Percentiles rank a stretch among this genome's conserved stretches.
These are phyloP conservation scores for Scatophagus argus DNA, from an alignment of 2,113 vertebrate species.

Conservation along the genomic window DNA sequence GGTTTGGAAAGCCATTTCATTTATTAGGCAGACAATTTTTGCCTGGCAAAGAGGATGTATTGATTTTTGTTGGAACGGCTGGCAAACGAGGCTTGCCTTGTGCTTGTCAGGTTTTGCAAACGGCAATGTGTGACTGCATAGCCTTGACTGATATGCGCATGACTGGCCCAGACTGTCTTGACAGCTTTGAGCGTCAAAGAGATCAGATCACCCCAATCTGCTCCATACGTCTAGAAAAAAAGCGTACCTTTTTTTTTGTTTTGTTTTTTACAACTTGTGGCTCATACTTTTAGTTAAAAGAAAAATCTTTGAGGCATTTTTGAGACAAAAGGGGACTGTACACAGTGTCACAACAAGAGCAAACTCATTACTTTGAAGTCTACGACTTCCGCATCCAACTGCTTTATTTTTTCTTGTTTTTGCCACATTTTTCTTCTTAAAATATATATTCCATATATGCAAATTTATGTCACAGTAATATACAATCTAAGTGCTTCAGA, in stretches of 20 bases:
- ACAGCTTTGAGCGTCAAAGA: constrained; percentile 42
- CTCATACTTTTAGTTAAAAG: constrained; percentile 59
- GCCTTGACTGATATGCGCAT: constrained; percentile 68
- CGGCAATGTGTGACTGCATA: constrained; percentile 59
- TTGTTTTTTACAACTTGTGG: constrained; percentile 51
- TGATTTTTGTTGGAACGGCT: constrained; percentile 25
- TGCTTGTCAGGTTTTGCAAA: constrained; percentile 74
- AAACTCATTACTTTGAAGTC: constrained; percentile 64
- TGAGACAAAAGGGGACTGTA: constrained; percentile 73
- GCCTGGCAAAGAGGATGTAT: constrained; percentile 42
- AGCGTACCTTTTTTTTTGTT: constrained; percentile 10
- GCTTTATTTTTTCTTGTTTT: constrained; percentile 69
- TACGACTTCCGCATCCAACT: constrained; percentile 55
- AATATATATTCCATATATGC: constrained; percentile 85
- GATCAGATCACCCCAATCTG: constrained; percentile 27
- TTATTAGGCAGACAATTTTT: constrained; percentile 48
- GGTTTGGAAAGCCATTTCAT: constrained; percentile 63
- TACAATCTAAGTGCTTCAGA: constrained; percentile 87
- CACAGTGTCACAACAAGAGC: constrained; percentile 69
- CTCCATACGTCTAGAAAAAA: constrained; percentile 31
- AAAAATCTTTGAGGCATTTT: constrained; percentile 74
- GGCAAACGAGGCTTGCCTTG: constrained; percentile 63
- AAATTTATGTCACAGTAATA: constrained; percentile 86
- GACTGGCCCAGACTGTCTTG: constrained; percentile 57
- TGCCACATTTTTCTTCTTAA: constrained; percentile 80